Conservation (phyloP, 2,888 invertebrate genomes). For the Heliothis peltigera region DNA sequence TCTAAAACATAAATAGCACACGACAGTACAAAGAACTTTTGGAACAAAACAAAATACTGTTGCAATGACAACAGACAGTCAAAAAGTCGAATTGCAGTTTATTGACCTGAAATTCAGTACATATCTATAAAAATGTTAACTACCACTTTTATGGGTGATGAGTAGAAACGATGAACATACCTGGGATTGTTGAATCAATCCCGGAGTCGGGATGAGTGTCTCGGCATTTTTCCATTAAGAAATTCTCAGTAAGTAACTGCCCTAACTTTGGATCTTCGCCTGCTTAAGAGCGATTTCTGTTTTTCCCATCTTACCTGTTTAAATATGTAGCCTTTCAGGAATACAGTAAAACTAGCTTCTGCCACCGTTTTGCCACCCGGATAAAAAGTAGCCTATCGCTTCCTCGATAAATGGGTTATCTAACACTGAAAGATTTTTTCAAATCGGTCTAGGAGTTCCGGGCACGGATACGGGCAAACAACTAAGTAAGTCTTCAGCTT, state of each 20-base stretch:
- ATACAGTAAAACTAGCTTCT: too few relatives aligned
- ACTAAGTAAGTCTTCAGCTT: too few relatives aligned
- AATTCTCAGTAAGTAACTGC: not conserved
- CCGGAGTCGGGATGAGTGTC: not conserved
- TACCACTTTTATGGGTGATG: not conserved
- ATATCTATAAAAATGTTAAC: constrained; percentile 13
- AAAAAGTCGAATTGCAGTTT: constrained; percentile 28
- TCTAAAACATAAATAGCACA: constrained; percentile 17
- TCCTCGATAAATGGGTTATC: too few relatives aligned
- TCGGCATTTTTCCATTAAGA: not conserved
- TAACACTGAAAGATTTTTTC: too few relatives aligned
- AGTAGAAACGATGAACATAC: not conserved
- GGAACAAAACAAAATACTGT: constrained; percentile 19
- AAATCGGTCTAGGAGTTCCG: too few relatives aligned
- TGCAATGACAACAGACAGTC: constrained; percentile 35
- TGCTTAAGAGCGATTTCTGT: not conserved
- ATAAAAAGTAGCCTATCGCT: too few relatives aligned
- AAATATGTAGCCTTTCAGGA: too few relatives aligned
- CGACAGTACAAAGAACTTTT: constrained; percentile 32
- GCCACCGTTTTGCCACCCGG: too few relatives aligned
- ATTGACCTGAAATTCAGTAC: constrained; percentile 21
- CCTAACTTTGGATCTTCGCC: not conserved
- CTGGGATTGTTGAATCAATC: not conserved
- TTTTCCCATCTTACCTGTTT: not conserved
- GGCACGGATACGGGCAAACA: too few relatives aligned